Evolutionary conservation across 1,140 invertebrate species (phyloP).

Genomic region (Microplitis demolitor): DNA sequence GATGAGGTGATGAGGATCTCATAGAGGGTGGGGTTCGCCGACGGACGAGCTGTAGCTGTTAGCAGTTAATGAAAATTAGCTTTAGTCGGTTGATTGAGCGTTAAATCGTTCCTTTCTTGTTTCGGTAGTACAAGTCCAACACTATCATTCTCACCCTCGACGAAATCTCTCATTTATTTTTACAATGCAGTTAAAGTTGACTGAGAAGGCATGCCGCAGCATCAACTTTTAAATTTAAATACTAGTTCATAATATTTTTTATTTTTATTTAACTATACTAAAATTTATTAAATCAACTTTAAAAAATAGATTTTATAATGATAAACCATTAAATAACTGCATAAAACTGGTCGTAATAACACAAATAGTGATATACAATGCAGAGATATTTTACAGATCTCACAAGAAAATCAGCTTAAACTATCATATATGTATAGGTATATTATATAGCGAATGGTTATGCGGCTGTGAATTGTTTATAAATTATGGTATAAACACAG

Average conservation of each 20-base stretch:
- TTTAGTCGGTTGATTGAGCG: slow-evolving; percentile 61
- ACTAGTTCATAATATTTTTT: neutral
- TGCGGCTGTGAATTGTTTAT: slow-evolving; percentile 56
- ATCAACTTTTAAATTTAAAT: slow-evolving; percentile 37
- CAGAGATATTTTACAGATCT: slow-evolving; percentile 47
- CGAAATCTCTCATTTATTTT: neutral
- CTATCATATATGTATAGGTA: slow-evolving; percentile 19
- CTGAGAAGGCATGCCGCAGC: neutral
- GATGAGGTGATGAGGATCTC: slow-evolving; percentile 22
- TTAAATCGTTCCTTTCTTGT: slow-evolving; percentile 62
- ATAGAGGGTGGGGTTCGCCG: slow-evolving; percentile 23
- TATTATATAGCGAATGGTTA: slow-evolving; percentile 38
- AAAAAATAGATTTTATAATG: too few species aligned
- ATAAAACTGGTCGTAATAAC: too few species aligned
- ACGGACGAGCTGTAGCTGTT: slow-evolving; percentile 53
- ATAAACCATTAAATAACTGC: too few species aligned
- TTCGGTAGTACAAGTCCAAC: slow-evolving; percentile 30
- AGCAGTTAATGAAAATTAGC: slow-evolving; percentile 64
- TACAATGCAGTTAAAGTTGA: neutral
- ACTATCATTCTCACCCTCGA: neutral
- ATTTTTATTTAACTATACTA: too few species aligned
- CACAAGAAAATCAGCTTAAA: slow-evolving; percentile 37
- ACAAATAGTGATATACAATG: slow-evolving; percentile 6
- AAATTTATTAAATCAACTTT: too few species aligned
- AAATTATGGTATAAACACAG: slow-evolving; percentile 55